Evolutionary conservation across 2,797 vertebrate species (phyloP).

Genomic region (Kryptolebias ocellatus): DNA sequence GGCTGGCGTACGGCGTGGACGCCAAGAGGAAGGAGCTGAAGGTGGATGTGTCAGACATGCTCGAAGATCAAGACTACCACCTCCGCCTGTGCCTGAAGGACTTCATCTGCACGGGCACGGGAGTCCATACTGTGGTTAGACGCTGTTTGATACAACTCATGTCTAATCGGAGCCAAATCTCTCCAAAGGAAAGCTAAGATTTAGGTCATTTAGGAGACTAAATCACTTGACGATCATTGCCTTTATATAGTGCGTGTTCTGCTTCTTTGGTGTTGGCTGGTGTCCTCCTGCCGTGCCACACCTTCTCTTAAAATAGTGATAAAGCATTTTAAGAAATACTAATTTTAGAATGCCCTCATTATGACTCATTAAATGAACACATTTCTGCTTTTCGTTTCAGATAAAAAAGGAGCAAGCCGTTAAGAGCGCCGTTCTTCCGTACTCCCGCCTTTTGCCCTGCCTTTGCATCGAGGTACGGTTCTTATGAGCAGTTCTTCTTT

Average conservation of each 20-base stretch:
- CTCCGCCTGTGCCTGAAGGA: slow-evolving; percentile 86
- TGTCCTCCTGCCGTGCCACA: no score
- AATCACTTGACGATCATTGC: not conserved
- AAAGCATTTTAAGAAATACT: not conserved
- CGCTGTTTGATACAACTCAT: no score
- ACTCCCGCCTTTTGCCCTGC: slow-evolving; percentile 80
- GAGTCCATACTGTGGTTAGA: slow-evolving; percentile 79
- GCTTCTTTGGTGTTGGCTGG: no score
- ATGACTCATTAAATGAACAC: not conserved
- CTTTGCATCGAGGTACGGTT: slow-evolving; percentile 90
- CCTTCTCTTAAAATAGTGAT: not conserved
- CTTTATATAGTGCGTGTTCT: not conserved
- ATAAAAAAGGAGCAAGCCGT: slow-evolving; percentile 79
- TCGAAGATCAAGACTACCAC: slow-evolving; percentile 78
- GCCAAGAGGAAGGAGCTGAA: slow-evolving; percentile 76
- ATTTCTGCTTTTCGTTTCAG: slow-evolving; percentile 73
- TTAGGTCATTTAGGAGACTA: not conserved
- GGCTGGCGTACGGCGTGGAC: slow-evolving; percentile 81
- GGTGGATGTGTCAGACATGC: slow-evolving; percentile 79
- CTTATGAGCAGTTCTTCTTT: not conserved
- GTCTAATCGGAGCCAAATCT: not conserved
- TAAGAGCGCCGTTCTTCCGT: slow-evolving; percentile 70
- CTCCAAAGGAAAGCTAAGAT: no score
- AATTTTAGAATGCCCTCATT: not conserved
- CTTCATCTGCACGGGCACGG: slow-evolving; percentile 82